Percentiles rank a stretch among this genome's conserved stretches.
These are phyloP conservation scores for Toxotes chatareus DNA, from an alignment of 2,113 vertebrate species.

Conservation along the genomic window DNA sequence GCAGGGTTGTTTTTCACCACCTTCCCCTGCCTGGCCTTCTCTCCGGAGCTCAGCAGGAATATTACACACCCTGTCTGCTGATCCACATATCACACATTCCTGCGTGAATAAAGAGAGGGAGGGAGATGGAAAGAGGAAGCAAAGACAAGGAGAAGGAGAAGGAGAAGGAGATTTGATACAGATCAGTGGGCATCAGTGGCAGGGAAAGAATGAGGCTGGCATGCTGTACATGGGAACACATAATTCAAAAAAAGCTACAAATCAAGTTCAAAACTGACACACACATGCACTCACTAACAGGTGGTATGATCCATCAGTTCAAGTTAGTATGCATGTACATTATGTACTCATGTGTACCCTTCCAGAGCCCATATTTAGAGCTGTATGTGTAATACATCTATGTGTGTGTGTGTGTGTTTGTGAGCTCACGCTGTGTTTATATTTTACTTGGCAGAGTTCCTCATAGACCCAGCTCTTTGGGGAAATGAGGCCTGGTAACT, in stretches of 20 bases:
- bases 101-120: slow-evolving; percentile 59
- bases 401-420: slow-evolving; percentile 20
- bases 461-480: slow-evolving; percentile 17
- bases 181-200: slow-evolving; percentile 42
- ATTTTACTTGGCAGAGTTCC: slow-evolving; percentile 55
- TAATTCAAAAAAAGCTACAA: slow-evolving; percentile 41
- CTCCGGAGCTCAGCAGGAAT: slow-evolving; percentile 73
- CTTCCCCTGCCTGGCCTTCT: slow-evolving; percentile 63
- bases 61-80: slow-evolving; percentile 70
- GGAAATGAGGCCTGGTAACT: slow-evolving; percentile 48
- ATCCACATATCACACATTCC: slow-evolving; percentile 83
- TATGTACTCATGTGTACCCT: background rate
- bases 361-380: slow-evolving; percentile 10
- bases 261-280: slow-evolving; percentile 57
- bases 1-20: slow-evolving; percentile 65
- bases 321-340: background rate
- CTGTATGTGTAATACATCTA: background rate
- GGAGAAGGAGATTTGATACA: slow-evolving; percentile 53
- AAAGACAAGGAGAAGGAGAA: slow-evolving; percentile 56
- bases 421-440: slow-evolving; percentile 8
- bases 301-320: background rate
- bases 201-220: slow-evolving; percentile 46
- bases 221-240: slow-evolving; percentile 9
- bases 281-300: slow-evolving; percentile 19
- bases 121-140: slow-evolving; percentile 35